phyloP scores from a whole-genome alignment of 2,113 vertebrate species.

The Cranoglanis bouderius region DNA sequence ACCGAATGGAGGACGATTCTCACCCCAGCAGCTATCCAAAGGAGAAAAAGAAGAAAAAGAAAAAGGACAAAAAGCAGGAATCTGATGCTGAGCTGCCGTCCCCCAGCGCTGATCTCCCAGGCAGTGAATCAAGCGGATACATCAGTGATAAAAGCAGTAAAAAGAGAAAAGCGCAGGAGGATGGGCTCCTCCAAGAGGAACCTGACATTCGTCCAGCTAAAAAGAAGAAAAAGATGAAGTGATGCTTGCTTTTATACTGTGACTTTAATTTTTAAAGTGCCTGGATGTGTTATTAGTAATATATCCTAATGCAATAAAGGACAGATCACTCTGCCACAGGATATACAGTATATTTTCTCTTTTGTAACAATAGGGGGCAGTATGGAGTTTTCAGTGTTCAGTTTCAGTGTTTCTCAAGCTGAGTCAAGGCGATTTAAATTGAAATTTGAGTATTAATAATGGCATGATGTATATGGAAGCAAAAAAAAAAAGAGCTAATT shows the following conservation, averaged over 20 bases:
- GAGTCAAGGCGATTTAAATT: background rate
- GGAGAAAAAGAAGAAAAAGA: constrained; percentile 60
- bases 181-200: constrained; percentile 46
- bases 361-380: constrained; percentile 52
- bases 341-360: background rate
- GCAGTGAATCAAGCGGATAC: constrained; percentile 83
- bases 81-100: constrained; percentile 47
- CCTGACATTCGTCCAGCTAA: constrained; percentile 68
- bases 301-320: constrained; percentile 2
- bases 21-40: constrained; percentile 18
- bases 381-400: constrained; percentile 1
- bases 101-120: constrained; percentile 60
- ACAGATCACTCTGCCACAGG: background rate
- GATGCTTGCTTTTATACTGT: constrained; percentile 28
- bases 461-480: background rate
- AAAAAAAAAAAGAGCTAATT: background rate
- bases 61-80: constrained; percentile 62
- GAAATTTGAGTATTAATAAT: background rate
- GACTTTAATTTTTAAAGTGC: background rate
- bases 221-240: constrained; percentile 74
- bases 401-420: background rate
- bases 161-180: constrained; percentile 77
- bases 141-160: constrained; percentile 78
- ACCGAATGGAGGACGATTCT: constrained; percentile 9
- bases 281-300: background rate